These are phyloP conservation scores for Sebastolobus altivelis DNA, from an alignment of 2,797 vertebrate genomes.

Conservation along the genomic window DNA sequence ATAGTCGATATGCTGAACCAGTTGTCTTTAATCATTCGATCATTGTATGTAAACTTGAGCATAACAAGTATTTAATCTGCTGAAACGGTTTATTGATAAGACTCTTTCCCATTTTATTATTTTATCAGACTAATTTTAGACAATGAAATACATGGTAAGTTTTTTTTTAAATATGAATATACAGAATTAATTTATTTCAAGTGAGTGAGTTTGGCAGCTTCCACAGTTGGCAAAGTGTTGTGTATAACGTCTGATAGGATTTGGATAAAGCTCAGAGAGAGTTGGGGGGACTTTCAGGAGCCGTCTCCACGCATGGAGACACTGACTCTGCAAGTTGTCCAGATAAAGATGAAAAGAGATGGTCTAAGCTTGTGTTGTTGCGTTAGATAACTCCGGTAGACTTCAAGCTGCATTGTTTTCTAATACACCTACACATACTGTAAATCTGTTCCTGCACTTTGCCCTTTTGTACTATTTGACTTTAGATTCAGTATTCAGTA, in stretches of 20 bases:
- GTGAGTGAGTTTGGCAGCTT: neutral
- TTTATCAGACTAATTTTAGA: slow-evolving; percentile 26
- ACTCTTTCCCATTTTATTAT: slow-evolving; percentile 18
- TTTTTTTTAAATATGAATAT: neutral
- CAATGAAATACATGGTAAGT: neutral
- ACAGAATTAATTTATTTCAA: neutral
- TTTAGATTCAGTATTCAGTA: neutral
- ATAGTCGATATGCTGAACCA: slow-evolving; percentile 20
- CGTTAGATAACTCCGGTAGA: slow-evolving; percentile 49
- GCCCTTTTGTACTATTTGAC: slow-evolving; percentile 37
- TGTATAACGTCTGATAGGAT: slow-evolving; percentile 58
- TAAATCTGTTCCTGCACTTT: slow-evolving; percentile 41
- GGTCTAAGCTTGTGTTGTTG: slow-evolving; percentile 30
- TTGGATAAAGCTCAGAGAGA: slow-evolving; percentile 48
- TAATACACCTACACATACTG: slow-evolving; percentile 26
- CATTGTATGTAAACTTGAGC: slow-evolving; percentile 70
- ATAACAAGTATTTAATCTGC: slow-evolving; percentile 37
- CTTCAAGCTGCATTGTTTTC: slow-evolving; percentile 64
- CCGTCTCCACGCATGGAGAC: slow-evolving; percentile 64
- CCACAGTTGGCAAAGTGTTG: neutral
- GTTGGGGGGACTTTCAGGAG: slow-evolving; percentile 64
- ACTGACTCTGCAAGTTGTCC: slow-evolving; percentile 56
- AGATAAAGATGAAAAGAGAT: slow-evolving; percentile 69
- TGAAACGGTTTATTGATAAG: slow-evolving; percentile 31
- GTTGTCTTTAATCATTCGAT: slow-evolving; percentile 60